Evolutionary conservation across 2,113 vertebrate genomes (phyloP), one percentile per base, ranked within the genome.

Genomic region (Telmatochromis sp.): DNA sequence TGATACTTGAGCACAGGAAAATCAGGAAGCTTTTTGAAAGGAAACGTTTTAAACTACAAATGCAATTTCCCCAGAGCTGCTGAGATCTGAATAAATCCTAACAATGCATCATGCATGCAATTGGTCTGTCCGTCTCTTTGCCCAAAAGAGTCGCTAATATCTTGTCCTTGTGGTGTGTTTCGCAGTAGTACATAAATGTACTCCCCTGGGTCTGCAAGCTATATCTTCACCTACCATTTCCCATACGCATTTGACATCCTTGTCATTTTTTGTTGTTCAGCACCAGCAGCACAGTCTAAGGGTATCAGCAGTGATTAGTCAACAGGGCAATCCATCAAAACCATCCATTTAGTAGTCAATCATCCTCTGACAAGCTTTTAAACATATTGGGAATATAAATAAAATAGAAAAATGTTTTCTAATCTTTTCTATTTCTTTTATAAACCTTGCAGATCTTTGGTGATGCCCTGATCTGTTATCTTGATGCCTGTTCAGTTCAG

Each of bases 11-110:
- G 37, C 37, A 78, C 42, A 78, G 1, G 26, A 49, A 49, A 78
- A n/a, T 51, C 15, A 31, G 45, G 15, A 78, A 47, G 10, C 15
- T 57, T 42, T 54, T 28, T 81, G 15, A 84, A 45, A 60, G 35
- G 63, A 85, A 49, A 47, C 1, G 13, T 26, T 81, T 86, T 83
- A 83, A 82, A 89, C 35, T 82, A 9, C 33, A 73, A 55, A 35
- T 81, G 45, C 8, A 85, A 21, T 51, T 31, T 90, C 82, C 88
- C 86, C 19, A 6, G 87, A 90, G 90, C 60, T 60, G 35, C 19
- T n/a, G 49, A 80, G 47, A 79, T 85, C 31, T 92, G 40, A 94
- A 94, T 88, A 91, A 88, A 85, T 88, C 85, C 86, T 60, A 49
- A 85, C 65, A 89, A 49, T 58, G 42, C 19, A 21, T 90, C 87